These are phyloP conservation scores for Palythoa grandis DNA, from an alignment of 92 coral and sea anemone species.

Conservation along the genomic window DNA sequence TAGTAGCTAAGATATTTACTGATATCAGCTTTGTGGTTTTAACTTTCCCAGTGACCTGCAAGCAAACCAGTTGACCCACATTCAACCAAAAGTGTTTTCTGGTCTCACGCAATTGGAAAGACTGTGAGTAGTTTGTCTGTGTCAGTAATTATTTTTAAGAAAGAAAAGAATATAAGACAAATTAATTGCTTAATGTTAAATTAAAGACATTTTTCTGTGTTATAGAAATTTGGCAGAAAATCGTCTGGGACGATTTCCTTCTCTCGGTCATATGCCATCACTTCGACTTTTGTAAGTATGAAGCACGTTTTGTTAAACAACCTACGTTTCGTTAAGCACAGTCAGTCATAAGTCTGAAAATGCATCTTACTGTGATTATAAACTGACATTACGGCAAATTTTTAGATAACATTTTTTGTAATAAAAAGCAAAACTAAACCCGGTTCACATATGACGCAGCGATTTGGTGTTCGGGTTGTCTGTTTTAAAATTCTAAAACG, in stretches of 20 bases:
- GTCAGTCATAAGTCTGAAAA: no score
- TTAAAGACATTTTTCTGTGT: background rate
- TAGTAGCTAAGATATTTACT: no score
- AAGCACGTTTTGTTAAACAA: background rate
- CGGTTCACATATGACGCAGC: no score
- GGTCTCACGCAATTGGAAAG: background rate
- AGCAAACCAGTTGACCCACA: background rate
- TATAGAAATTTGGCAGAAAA: background rate
- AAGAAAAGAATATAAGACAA: no score
- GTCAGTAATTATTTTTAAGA: no score
- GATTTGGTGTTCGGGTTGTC: no score
- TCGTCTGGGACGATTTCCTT: background rate
- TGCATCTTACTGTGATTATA: no score
- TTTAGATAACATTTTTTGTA: no score
- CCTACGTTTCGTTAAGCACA: background rate
- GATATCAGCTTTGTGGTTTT: no score
- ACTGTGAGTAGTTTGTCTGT: background rate
- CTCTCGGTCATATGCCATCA: background rate
- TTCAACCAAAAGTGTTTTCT: background rate
- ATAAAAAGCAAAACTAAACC: no score
- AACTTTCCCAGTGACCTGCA: background rate
- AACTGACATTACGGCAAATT: no score
- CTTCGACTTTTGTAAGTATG: background rate
- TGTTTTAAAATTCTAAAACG: no score
- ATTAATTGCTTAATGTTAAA: background rate